Base-by-base conservation (phyloP, 2,888 invertebrate species). In the Alsophila aescularia region DNA sequence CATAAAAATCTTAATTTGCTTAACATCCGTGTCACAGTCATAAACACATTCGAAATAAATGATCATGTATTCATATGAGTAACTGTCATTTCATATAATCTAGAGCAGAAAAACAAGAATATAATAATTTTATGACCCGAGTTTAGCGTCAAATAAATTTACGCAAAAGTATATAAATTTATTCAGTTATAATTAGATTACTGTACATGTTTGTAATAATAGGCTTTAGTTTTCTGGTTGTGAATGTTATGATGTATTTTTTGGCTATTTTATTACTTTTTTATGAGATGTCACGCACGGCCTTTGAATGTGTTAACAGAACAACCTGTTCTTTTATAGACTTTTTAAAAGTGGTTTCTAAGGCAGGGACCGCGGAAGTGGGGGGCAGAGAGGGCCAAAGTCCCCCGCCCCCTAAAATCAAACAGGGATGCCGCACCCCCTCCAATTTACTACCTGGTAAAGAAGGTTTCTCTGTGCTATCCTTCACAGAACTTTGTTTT, bases 121-220 rank as follows among this genome's bases (percentile, higher is more conserved):
- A 24, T 24, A 35, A 31, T 9, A 10, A n/a, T 39, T 41, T 40
- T 41, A 41, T 18, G 14, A 49, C 10, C 3, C 10, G 4, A 21
- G 8, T 13, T 10, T 43, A 39, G 15, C 14, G 39, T 45, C 44
- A 34, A 39, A 45, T 52, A 45, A 52, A 44, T 52, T 52, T 13
- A 45, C 21, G 37, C 13, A 5, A 36, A 47, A n/a, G 12, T 16
- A 32, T 5, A 37, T 44, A 52, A 52, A 51, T 3, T 24, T 24
- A 37, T 43, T 44, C 14, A 16, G 37, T 52, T 15, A 18, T 51
- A 52, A 45, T 52, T 39, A 45, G 52, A 45, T 52, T 51, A 45
- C 44, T 24, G 52, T 51, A 24, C 29, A 39, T 51, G 31, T 13
- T 40, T 41, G 36, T 34, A n/a, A 60, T 64, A 44, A 29, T 12